phyloP scores from a whole-genome alignment of 2,113 vertebrate species.

The Ochotona curzoniae region DNA sequence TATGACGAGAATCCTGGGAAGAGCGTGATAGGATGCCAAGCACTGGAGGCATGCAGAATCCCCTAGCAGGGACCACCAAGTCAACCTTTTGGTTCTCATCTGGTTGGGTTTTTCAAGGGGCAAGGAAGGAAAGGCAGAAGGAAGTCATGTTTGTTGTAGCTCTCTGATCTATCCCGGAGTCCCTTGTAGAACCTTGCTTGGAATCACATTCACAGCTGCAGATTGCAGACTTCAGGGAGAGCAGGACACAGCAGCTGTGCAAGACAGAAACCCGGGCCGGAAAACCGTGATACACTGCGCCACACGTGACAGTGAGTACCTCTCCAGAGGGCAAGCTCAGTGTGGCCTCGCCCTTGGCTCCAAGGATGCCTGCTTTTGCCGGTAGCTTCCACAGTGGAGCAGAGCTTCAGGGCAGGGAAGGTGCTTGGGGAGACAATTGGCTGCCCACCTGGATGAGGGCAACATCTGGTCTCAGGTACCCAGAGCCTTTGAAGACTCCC shows the following conservation, averaged over 20 bases:
- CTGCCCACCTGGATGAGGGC: not conserved
- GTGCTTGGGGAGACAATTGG: not conserved
- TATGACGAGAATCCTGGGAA: not conserved
- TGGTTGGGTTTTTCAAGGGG: not conserved
- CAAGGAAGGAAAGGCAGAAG: not conserved
- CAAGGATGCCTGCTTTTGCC: too few species aligned
- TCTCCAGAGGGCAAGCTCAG: too few species aligned
- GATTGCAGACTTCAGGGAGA: not conserved
- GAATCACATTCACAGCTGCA: not conserved
- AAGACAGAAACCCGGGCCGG: not conserved
- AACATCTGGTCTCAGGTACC: accelerated
- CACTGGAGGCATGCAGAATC: not conserved
- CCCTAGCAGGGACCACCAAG: not conserved
- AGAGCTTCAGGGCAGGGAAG: too few species aligned
- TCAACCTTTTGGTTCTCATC: not conserved
- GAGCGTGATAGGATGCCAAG: not conserved
- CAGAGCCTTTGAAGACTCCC: not conserved
- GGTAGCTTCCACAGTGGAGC: not conserved
- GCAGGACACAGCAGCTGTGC: not conserved
- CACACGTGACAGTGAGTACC: accelerated
- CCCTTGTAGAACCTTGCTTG: not conserved
- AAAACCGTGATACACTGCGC: too few species aligned
- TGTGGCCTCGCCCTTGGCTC: not conserved
- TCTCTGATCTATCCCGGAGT: too few species aligned
- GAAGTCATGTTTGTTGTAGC: not conserved